phyloP scores from a whole-genome alignment of 1,140 invertebrate species.

The Caerostris extrusa region DNA sequence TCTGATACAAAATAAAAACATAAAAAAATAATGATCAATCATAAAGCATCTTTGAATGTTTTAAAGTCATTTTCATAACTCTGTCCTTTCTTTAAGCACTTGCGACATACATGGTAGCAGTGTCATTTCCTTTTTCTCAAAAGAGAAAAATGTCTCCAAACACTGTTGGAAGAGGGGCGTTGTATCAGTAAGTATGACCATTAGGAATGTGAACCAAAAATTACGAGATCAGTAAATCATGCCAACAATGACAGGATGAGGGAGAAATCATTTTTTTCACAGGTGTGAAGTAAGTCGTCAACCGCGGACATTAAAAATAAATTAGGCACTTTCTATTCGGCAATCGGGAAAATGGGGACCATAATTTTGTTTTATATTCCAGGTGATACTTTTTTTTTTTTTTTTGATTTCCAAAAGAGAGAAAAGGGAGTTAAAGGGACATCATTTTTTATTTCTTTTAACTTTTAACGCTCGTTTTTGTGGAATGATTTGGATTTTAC shows the following conservation, averaged over 20 bases:
- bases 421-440: not conserved
- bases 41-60: not conserved
- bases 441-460: not conserved
- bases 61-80: not conserved
- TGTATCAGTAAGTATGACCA: slow-evolving; percentile 44
- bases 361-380: slow-evolving; percentile 42
- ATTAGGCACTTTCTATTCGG: slow-evolving; percentile 36
- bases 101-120: no score
- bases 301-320: slow-evolving; percentile 35
- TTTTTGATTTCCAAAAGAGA: not conserved
- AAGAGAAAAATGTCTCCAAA: not conserved
- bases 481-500: not conserved
- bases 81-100: not conserved
- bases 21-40: not conserved
- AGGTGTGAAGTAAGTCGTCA: not conserved
- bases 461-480: not conserved
- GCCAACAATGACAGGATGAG: slow-evolving; percentile 40
- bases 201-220: slow-evolving; percentile 32
- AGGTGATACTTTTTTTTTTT: slow-evolving; percentile 18
- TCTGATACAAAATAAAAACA: not conserved
- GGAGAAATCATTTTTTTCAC: slow-evolving; percentile 21
- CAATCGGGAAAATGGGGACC: slow-evolving; percentile 15
- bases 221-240: slow-evolving; percentile 52
- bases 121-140: no score
- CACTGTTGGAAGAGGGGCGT: not conserved